Percentiles rank a stretch among this genome's conserved stretches.
These are phyloP conservation scores for Cirrhinus mrigala DNA, from an alignment of 2,797 vertebrate genomes.

Conservation along the genomic window DNA sequence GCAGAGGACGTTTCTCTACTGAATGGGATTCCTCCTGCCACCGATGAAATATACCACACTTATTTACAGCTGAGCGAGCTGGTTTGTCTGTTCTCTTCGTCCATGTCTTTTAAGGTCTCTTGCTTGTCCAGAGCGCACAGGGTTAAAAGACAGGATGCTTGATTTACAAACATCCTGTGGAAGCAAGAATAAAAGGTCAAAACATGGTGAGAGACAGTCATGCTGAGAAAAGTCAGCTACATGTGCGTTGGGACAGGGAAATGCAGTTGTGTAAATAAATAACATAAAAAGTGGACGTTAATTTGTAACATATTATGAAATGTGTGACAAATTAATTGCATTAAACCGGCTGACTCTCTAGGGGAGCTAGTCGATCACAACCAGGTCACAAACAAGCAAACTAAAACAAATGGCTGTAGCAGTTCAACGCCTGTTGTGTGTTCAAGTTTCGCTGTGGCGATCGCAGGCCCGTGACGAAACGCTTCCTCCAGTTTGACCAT, in stretches of 20 bases:
- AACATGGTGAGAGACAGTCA: constrained; percentile 4
- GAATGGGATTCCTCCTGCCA: constrained; percentile 33
- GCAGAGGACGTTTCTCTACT: constrained; percentile 13
- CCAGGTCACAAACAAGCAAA: constrained; percentile 15
- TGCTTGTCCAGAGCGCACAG: background rate
- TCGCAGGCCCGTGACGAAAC: constrained; percentile 47
- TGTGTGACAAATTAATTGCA: constrained; percentile 8
- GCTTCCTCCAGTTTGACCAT: constrained; percentile 32
- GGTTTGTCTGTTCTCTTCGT: background rate
- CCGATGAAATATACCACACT: constrained; percentile 38
- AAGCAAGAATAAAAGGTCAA: constrained; percentile 1
- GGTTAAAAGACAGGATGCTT: constrained; percentile 35
- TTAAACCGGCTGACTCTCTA: background rate
- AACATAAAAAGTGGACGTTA: background rate
- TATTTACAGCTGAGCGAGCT: constrained; percentile 39
- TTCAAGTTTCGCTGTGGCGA: constrained; percentile 13
- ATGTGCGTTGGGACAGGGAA: constrained; percentile 11
- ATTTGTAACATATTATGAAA: constrained; percentile 16
- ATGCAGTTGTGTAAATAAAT: background rate
- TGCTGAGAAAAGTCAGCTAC: background rate
- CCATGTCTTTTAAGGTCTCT: background rate
- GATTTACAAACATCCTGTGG: constrained; percentile 42
- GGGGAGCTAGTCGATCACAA: constrained; percentile 17
- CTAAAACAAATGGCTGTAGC: constrained; percentile 4
- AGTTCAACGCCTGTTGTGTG: constrained; percentile 8